Evolutionary conservation across 2,113 vertebrate genomes (phyloP).

Genomic region (Globicephala melas): DNA sequence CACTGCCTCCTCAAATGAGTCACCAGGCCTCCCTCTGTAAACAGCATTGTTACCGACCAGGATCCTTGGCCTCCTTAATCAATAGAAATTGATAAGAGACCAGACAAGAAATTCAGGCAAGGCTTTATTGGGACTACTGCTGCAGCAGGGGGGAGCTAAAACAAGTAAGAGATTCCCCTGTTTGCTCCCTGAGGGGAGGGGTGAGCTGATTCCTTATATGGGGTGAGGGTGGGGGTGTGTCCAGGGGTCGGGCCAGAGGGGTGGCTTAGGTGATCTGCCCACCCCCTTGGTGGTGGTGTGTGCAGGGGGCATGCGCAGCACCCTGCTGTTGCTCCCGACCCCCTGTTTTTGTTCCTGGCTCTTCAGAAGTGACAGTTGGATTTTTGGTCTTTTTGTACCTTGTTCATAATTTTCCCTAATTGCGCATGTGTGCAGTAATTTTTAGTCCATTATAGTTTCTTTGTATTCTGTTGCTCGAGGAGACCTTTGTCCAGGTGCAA

Average conservation of each 20-base stretch:
- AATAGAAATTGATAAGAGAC: neutral
- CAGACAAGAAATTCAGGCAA: neutral
- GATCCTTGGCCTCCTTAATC: neutral
- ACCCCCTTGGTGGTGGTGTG: too few species aligned
- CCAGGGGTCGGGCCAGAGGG: too few species aligned
- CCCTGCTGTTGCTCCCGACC: too few species aligned
- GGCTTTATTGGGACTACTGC: neutral
- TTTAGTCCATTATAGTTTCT: neutral
- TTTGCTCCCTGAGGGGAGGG: neutral
- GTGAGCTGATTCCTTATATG: neutral
- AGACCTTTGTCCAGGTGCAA: neutral
- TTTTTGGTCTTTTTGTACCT: neutral
- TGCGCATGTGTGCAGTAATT: neutral
- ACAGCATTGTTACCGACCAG: neutral
- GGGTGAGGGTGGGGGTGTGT: too few species aligned
- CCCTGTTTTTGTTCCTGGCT: neutral
- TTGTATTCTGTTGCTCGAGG: neutral
- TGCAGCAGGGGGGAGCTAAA: neutral
- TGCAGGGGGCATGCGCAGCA: too few species aligned
- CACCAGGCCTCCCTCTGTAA: neutral
- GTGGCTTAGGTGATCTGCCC: too few species aligned
- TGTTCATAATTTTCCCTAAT: neutral
- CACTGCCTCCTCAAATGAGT: neutral
- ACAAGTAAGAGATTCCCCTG: neutral
- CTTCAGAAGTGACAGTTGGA: neutral